A percentile compares a stretch with the other conserved stretches of the same genome.
phyloP scores from a whole-genome alignment of 2,797 vertebrate genomes.

The Pangasius krempfi region DNA sequence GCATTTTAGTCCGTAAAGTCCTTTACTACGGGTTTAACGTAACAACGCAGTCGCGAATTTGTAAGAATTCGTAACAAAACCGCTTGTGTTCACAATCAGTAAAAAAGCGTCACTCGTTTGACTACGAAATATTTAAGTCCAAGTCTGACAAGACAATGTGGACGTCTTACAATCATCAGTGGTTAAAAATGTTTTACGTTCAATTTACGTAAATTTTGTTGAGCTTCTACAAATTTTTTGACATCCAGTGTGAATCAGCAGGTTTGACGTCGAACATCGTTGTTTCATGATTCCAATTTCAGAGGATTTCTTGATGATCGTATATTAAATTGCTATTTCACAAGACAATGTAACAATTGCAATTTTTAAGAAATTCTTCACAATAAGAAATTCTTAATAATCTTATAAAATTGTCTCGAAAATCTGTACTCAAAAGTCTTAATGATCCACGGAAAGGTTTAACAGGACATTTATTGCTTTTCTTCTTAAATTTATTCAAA shows the following conservation, averaged over 20 bases:
- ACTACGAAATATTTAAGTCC: neutral
- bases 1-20: conserved; percentile 50
- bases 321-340: neutral
- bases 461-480: neutral
- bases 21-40: conserved; percentile 50
- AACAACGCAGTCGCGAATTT: conserved; percentile 41
- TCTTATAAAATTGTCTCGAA: neutral
- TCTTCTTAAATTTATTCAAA: neutral
- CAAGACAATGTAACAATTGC: neutral
- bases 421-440: neutral
- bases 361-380: too few relatives aligned
- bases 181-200: neutral
- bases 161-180: neutral
- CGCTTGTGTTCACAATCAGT: neutral
- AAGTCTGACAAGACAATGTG: neutral
- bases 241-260: neutral
- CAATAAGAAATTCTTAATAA: neutral
- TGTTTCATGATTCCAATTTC: neutral
- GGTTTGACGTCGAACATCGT: neutral
- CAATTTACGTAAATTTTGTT: neutral
- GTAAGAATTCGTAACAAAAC: neutral
- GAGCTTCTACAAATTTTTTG: neutral
- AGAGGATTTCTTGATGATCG: neutral
- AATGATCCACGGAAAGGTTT: neutral
- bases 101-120: neutral